Conservation (phyloP, 2,113 vertebrate species). For the Heloderma charlesbogerti region DNA sequence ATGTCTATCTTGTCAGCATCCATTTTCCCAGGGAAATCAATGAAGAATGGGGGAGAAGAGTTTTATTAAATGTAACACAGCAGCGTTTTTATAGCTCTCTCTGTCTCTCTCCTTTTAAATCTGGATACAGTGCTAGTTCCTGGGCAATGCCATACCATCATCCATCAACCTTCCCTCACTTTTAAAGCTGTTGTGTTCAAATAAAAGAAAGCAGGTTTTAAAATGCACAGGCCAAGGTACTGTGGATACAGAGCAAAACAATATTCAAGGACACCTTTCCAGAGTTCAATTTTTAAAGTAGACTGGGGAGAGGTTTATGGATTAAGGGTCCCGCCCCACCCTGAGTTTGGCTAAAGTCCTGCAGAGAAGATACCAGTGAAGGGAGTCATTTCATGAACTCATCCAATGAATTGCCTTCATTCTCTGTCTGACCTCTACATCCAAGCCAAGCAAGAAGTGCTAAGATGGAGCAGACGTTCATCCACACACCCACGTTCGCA, state of each 20-base stretch:
- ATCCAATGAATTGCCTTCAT: not conserved
- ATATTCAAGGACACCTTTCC: not conserved
- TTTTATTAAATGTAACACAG: not conserved
- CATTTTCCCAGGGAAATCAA: not conserved
- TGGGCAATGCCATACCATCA: not conserved
- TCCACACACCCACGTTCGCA: not conserved
- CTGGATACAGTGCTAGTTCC: not conserved
- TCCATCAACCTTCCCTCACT: not conserved
- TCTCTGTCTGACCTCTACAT: not conserved
- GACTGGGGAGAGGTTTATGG: too few relatives aligned
- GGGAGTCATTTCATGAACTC: not conserved
- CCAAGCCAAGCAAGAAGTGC: not conserved
- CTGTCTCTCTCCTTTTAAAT: not conserved
- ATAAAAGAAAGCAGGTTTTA: not conserved
- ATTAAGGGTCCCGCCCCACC: not conserved
- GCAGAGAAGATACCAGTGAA: not conserved
- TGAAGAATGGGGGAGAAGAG: not conserved
- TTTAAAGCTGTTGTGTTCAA: not conserved
- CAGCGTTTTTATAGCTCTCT: not conserved
- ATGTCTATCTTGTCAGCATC: not conserved
- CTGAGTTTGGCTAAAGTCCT: not conserved
- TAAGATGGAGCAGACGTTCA: slow-evolving; percentile 1
- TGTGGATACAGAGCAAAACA: not conserved
- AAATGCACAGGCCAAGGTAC: not conserved
- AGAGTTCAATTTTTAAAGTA: not conserved